Base-by-base conservation (phyloP, 2,888 invertebrate genomes). In the Barypeithes pellucidus region DNA sequence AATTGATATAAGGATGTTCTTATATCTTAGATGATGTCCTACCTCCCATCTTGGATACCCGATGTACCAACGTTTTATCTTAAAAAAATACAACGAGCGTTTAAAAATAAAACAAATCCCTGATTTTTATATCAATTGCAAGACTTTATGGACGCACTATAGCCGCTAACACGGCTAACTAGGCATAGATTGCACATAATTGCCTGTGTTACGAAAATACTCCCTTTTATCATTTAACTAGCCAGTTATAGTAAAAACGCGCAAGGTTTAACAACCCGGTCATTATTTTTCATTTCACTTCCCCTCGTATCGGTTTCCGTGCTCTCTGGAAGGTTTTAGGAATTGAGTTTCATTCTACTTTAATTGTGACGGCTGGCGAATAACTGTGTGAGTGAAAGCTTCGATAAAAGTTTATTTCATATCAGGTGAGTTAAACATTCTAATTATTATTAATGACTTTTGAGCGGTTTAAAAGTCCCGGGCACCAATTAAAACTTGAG, bases 261-360 rank as follows among this genome's bases (percentile, higher is more conserved):
- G 33, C 33, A 57, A 57, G 54, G 54, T 36, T 57, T 57, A 57
- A 57, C 54, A 57, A 18, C 16, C 16, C 54, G 18, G 33, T 14
- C 33, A 16, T 33, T 57, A 33, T 33, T 16, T 50, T 57, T 57
- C 33, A 57, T 33, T 57, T 57, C 33, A 57, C 54, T 57, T 57
- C 54, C 54, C 54, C 54, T 57, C 16, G 33, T 57, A 33, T 57
- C 11, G 54, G 54, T 57, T 57, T 57, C 54, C 33, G 54, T 57
- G 33, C 33, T 57, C 54, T 33, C 33, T 33, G 24, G 33, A 16
- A n/a, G 33, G 16, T 57, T 57, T 33, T 16, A 57, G 33, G 16
- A 57, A 16, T 57, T 11, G 29, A 36, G 54, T 57, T 57, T 57
- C 33, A 57, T 14, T 12, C 11, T 33, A 33, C 2, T 5, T 54